A percentile compares a stretch with the other conserved stretches of the same genome.
Conservation (phyloP, 2,113 vertebrate genomes). For the Paramisgurnus dabryanus region DNA sequence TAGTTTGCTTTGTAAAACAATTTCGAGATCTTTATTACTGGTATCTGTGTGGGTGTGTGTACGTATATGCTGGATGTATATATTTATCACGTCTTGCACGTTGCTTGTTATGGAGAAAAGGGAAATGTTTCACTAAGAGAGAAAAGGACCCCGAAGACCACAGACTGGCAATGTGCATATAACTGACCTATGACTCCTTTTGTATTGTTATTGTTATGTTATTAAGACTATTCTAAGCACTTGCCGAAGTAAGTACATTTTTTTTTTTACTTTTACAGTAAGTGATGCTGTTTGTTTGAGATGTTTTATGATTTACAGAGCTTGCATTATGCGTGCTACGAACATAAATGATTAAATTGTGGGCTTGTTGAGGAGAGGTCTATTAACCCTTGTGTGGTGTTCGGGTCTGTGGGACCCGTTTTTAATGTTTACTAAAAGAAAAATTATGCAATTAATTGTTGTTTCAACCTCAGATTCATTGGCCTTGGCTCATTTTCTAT, state of each 20-base stretch:
- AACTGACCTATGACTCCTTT: constrained; percentile 29
- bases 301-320: background rate
- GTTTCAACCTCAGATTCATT: too few relatives aligned
- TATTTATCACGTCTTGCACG: constrained; percentile 21
- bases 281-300: background rate
- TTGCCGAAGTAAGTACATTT: background rate
- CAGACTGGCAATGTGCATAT: constrained; percentile 11
- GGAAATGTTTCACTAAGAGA: constrained; percentile 34
- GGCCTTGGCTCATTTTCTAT: too few relatives aligned
- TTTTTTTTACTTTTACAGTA: background rate
- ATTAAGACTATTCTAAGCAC: constrained; percentile 34
- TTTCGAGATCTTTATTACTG: constrained; percentile 35
- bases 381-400: too few relatives aligned
- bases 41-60: constrained; percentile 37
- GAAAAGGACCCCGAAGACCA: constrained; percentile 4
- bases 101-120: constrained; percentile 24
- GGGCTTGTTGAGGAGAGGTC: too few relatives aligned
- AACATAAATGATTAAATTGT: too few relatives aligned
- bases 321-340: too few relatives aligned
- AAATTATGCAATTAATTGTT: too few relatives aligned
- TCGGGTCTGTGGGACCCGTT: too few relatives aligned
- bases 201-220: constrained; percentile 2
- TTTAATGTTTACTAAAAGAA: too few relatives aligned
- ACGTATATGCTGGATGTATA: constrained; percentile 4
- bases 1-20: constrained; percentile 61